Evolutionary conservation across 2,113 vertebrate genomes (phyloP), one percentile per base, ranked within the genome.

Genomic region (Maccullochella peelii): DNA sequence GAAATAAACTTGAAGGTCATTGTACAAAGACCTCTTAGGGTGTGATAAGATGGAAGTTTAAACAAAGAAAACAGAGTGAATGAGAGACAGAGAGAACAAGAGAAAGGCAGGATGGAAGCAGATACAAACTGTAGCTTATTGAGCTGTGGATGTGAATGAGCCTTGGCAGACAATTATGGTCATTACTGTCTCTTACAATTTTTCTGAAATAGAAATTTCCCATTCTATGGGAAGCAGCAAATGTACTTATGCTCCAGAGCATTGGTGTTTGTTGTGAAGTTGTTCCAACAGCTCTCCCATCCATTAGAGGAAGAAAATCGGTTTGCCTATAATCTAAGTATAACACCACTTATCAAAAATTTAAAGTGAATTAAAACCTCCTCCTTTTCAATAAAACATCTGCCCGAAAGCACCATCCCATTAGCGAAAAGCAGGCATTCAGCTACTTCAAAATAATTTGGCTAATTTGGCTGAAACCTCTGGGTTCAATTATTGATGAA

Each of bases 381-480:
- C 73, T 86, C 30, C 83, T 86, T 91, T 91, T 92, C 88, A 92
- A 94, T 93, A 86, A 93, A 94, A 88, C 88, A 92, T 92, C 88
- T 87, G 78, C 81, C 82, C 16, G 47, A 89, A 81, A 92, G 89
- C 84, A 62, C 67, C 74, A 63, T 77, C 77, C 61, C 88, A 92
- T 93, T 89, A 87, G 83, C 47, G 54, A 80, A 85, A 88, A 84
- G 85, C 78, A 75, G 80, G 74, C 84, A 50, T 91, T 83, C 54
- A 54, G 77, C 80, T 87, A 80, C 85, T 92, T 90, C 84, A 93
- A 89, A 90, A 86, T 84, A 92, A 93, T 93, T 77, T 81, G 44
- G 77, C 82, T 91, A 89, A 93, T 93, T 91, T 84, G 76, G 79
- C 84, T 83, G 82, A 85, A 87, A 87, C 87, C 86, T 79, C 62